These are phyloP conservation scores for Drosophila nr. fundita DNA, from an alignment of 2,888 invertebrate genomes.

Conservation along the genomic window DNA sequence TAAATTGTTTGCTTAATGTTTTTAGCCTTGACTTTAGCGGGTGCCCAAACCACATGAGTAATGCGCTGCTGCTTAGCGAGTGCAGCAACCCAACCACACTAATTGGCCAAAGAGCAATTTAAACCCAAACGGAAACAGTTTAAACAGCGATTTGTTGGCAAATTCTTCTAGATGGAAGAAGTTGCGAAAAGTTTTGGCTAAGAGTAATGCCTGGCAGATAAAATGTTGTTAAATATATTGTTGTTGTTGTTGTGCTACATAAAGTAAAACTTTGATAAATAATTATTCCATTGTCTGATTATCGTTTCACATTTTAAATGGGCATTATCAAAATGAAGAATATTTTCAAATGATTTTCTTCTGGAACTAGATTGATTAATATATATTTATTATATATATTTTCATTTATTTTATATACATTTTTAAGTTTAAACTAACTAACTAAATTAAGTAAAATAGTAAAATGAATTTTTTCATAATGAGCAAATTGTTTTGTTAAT, in stretches of 20 bases:
- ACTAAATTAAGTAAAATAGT: not conserved
- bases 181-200: not conserved
- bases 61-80: not conserved
- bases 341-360: not conserved
- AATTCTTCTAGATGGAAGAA: not conserved
- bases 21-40: constrained; percentile 26
- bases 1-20: constrained; percentile 69
- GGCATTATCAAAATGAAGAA: too few relatives aligned
- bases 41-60: constrained; percentile 19
- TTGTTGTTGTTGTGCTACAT: too few relatives aligned
- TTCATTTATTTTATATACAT: not conserved
- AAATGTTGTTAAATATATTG: too few relatives aligned
- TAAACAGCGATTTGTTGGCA: not conserved
- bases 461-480: not conserved
- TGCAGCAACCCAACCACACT: constrained; percentile 30
- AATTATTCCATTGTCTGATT: not conserved
- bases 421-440: not conserved
- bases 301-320: not conserved
- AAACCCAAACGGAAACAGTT: not conserved
- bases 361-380: not conserved
- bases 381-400: not conserved
- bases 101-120: not conserved
- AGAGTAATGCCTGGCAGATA: too few relatives aligned
- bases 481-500: not conserved
- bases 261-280: not conserved